Percentiles rank a stretch among this genome's conserved stretches.
Conservation (phyloP, 2,797 vertebrate genomes). For the Poliocrania exsul region DNA sequence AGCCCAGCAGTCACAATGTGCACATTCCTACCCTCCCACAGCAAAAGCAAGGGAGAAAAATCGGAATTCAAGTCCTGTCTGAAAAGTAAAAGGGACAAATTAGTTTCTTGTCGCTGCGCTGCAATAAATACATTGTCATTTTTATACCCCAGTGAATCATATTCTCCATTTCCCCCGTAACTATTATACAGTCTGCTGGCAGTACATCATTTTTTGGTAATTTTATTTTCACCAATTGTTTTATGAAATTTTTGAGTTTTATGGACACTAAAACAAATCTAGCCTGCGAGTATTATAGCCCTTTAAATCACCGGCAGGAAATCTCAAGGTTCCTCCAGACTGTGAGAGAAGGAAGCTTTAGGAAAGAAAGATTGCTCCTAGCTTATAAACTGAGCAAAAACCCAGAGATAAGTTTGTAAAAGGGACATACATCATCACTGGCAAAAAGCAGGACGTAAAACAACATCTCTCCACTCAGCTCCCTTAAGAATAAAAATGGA, state of each 20-base stretch:
- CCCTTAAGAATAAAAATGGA: slow-evolving; percentile 80
- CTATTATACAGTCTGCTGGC: slow-evolving; percentile 85
- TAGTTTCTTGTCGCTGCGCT: slow-evolving; percentile 81
- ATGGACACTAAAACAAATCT: slow-evolving; percentile 88
- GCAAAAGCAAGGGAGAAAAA: slow-evolving; percentile 62
- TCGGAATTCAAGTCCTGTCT: slow-evolving; percentile 77
- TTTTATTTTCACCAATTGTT: slow-evolving; percentile 87
- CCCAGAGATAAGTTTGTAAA: slow-evolving; percentile 98
- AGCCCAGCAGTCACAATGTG: neutral
- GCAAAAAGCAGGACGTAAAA: slow-evolving; percentile 79
- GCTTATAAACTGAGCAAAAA: slow-evolving; percentile 99
- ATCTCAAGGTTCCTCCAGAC: slow-evolving; percentile 99
- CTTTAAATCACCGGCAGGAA: slow-evolving; percentile 97
- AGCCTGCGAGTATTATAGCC: slow-evolving; percentile 91
- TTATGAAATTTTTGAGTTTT: slow-evolving; percentile 88
- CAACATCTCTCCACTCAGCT: slow-evolving; percentile 74
- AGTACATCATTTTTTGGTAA: slow-evolving; percentile 87
- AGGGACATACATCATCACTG: slow-evolving; percentile 90
- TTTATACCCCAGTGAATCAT: slow-evolving; percentile 83
- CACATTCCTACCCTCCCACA: neutral
- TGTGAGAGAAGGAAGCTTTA: slow-evolving; percentile 96
- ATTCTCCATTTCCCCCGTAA: slow-evolving; percentile 83
- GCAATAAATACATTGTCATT: slow-evolving; percentile 86
- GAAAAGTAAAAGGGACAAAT: slow-evolving; percentile 85
- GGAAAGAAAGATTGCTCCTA: slow-evolving; percentile 96